phyloP scores from a whole-genome alignment of 2,888 invertebrate genomes.

The Troglohyphantes excavatus region DNA sequence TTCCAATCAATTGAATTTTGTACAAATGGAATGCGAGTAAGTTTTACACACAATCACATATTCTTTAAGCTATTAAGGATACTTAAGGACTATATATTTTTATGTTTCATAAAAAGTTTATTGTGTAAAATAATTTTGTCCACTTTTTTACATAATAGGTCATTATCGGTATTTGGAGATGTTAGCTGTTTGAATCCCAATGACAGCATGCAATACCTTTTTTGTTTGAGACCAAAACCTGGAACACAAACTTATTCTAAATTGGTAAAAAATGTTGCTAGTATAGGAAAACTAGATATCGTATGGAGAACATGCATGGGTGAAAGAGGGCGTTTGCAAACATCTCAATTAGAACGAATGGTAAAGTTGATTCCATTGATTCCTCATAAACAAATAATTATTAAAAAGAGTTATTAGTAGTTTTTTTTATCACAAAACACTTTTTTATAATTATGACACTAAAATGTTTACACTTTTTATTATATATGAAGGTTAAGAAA shows the following conservation, averaged over 20 bases:
- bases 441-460: too few species aligned
- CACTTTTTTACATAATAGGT: constrained; percentile 4
- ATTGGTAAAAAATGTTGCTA: constrained; percentile 90
- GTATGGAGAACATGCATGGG: constrained; percentile 98
- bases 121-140: neutral
- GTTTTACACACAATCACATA: neutral
- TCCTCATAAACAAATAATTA: too few species aligned
- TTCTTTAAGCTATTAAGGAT: neutral
- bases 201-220: constrained; percentile 96
- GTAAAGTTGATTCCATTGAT: too few species aligned
- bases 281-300: constrained; percentile 98
- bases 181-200: constrained; percentile 89
- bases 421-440: too few species aligned
- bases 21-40: constrained; percentile 70
- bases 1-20: constrained; percentile 83
- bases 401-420: too few species aligned
- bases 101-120: neutral
- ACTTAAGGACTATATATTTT: neutral
- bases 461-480: too few species aligned
- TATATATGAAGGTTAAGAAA: too few species aligned
- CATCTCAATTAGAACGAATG: constrained; percentile 95
- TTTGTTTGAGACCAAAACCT: constrained; percentile 92
- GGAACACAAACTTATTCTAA: constrained; percentile 90
- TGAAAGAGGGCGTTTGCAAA: constrained; percentile 97
- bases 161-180: constrained; percentile 83